Conservation (phyloP, 2,113 vertebrate species). For the Amblyopsis rosae region DNA sequence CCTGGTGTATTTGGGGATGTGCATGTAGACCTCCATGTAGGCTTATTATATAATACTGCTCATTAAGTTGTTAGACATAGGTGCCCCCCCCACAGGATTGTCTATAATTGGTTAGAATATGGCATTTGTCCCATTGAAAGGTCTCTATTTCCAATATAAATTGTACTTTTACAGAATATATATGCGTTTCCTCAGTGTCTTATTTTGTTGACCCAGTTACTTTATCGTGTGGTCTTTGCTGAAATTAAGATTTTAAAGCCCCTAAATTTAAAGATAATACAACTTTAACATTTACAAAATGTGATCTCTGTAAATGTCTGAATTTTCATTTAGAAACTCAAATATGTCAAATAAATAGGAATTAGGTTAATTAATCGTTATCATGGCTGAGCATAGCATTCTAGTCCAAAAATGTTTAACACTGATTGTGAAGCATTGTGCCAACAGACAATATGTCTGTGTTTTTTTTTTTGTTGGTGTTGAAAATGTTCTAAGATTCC, state of each 20-base stretch:
- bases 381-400: not conserved
- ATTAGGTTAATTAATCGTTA: conserved; percentile 1
- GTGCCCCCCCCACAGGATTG: too few relatives aligned
- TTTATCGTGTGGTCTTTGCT: too few relatives aligned
- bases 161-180: not conserved
- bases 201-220: not conserved
- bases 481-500: too few relatives aligned
- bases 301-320: not conserved
- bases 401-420: too few relatives aligned
- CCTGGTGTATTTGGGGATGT: conserved; percentile 22
- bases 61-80: too few relatives aligned
- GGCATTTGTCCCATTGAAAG: not conserved
- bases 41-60: conserved; percentile 3
- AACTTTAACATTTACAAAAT: not conserved
- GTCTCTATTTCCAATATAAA: not conserved
- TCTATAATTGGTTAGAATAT: not conserved
- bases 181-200: not conserved
- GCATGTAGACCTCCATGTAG: conserved; percentile 17
- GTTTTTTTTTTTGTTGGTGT: too few relatives aligned
- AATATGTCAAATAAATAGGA: not conserved
- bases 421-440: too few relatives aligned
- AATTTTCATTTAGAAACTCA: conserved; percentile 15
- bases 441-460: too few relatives aligned
- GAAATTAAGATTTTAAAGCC: too few relatives aligned
- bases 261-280: too few relatives aligned